Conservation (phyloP, 1,140 invertebrate species). For the Lanistes nyassanus region DNA sequence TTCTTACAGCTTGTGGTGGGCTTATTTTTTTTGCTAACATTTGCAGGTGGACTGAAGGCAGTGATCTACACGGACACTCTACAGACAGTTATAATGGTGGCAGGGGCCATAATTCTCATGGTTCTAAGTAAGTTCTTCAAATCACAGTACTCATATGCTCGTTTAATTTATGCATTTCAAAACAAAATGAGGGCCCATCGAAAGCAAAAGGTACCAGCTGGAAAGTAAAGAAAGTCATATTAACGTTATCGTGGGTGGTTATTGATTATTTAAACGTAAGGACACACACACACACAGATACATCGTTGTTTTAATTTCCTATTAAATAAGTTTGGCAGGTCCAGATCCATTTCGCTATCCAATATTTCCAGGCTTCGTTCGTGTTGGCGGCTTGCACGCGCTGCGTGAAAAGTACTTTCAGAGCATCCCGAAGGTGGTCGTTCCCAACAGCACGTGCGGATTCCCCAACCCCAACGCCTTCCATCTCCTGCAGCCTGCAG, state of each 20-base stretch:
- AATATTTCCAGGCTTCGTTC: conserved; percentile 44
- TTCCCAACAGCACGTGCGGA: conserved; percentile 40
- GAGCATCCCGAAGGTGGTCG: conserved; percentile 51
- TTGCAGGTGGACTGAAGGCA: conserved; percentile 69
- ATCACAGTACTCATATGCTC: too few species aligned
- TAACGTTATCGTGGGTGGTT: neutral
- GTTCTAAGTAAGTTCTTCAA: conserved; percentile 60
- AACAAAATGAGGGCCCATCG: too few species aligned
- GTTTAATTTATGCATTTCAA: too few species aligned
- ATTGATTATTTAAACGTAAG: neutral
- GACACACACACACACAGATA: neutral
- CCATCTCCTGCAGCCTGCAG: conserved; percentile 66
- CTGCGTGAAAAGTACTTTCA: conserved; percentile 65
- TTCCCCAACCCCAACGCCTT: conserved; percentile 64
- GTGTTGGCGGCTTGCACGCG: conserved; percentile 66
- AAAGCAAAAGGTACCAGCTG: too few species aligned
- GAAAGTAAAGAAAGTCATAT: too few species aligned
- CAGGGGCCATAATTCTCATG: conserved; percentile 67
- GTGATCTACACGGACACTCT: conserved; percentile 72
- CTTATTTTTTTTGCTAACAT: neutral
- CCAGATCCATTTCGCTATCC: neutral
- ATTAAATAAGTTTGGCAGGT: neutral
- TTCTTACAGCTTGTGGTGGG: neutral
- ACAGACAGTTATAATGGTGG: conserved; percentile 71
- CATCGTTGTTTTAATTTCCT: neutral